These are phyloP conservation scores for Psilanteris sp. DNA, from an alignment of 1,140 invertebrate genomes.

Conservation along the genomic window DNA sequence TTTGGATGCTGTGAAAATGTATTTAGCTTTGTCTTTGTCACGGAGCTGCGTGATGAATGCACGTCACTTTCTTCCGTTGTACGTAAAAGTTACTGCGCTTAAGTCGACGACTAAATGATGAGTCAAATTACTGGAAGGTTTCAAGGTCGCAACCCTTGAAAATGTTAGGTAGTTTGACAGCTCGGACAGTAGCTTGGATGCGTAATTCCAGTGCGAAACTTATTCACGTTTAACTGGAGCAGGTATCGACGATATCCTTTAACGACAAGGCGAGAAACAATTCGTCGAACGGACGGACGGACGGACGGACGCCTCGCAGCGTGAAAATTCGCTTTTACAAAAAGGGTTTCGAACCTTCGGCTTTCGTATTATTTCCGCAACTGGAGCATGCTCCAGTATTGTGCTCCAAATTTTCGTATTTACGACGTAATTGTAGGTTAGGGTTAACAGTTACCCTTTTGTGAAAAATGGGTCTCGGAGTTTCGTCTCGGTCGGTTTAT, in stretches of 20 bases:
- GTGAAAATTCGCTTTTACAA: conserved; percentile 50
- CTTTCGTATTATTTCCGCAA: conserved; percentile 76
- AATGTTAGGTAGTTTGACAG: conserved; percentile 27
- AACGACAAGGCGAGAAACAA: no score
- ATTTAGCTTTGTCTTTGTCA: conserved; percentile 1
- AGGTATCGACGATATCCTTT: conserved; percentile 60
- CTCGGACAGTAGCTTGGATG: conserved; percentile 56
- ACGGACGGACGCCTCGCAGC: conserved; percentile 18
- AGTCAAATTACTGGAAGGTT: conserved; percentile 19
- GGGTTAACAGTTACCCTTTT: conserved; percentile 73
- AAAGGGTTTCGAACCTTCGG: conserved; percentile 70
- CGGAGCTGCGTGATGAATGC: conserved; percentile 26
- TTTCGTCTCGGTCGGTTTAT: conserved; percentile 40
- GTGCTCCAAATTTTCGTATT: conserved; percentile 65
- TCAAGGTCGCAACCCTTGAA: conserved; percentile 42
- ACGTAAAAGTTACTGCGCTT: neutral
- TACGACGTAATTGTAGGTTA: conserved; percentile 76
- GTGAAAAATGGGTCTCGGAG: conserved; percentile 62
- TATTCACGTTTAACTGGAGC: conserved; percentile 73
- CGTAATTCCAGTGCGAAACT: conserved; percentile 58
- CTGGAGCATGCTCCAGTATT: conserved; percentile 71
- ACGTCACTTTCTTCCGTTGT: conserved; percentile 34
- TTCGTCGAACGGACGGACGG: no score
- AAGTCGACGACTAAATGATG: conserved; percentile 15
- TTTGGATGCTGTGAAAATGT: neutral